Evolutionary conservation across 2,888 invertebrate genomes (phyloP).

Genomic region (Tetragnatha montana): DNA sequence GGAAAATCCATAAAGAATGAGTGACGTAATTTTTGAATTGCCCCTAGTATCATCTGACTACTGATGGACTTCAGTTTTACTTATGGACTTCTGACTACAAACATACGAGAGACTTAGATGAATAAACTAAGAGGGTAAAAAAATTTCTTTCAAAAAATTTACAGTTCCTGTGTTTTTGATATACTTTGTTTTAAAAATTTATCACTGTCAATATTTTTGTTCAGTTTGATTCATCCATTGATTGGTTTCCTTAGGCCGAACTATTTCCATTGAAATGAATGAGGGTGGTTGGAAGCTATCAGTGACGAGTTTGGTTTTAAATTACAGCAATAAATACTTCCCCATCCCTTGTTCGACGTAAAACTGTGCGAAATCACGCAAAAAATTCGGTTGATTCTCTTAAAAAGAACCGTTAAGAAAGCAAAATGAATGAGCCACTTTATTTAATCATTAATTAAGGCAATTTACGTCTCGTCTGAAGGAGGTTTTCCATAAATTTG

Average conservation of each 20-base stretch:
- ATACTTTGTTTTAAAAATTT: background rate
- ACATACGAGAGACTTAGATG: too few relatives aligned
- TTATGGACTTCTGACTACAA: too few relatives aligned
- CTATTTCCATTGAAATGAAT: background rate
- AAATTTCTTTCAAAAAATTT: too few relatives aligned
- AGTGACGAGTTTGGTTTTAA: background rate
- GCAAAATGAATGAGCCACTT: constrained; percentile 12
- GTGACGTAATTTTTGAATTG: too few relatives aligned
- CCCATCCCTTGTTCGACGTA: background rate
- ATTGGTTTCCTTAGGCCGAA: background rate
- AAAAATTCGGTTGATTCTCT: constrained; percentile 9
- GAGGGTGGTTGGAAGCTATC: background rate
- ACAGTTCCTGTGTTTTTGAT: background rate
- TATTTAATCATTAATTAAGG: constrained; percentile 31
- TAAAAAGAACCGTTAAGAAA: constrained; percentile 23
- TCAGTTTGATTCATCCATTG: background rate
- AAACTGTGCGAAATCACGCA: constrained; percentile 17
- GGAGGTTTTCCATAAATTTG: constrained; percentile 27
- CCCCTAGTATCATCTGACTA: too few relatives aligned
- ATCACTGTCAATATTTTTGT: background rate
- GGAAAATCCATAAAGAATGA: too few relatives aligned
- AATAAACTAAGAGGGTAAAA: too few relatives aligned
- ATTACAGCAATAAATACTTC: constrained; percentile 2
- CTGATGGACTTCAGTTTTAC: too few relatives aligned
- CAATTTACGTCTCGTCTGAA: constrained; percentile 23